A percentile compares a stretch with the other conserved stretches of the same genome.
Evolutionary conservation across 1,140 invertebrate species (phyloP).

Genomic region (Pemphigus obesinymphae): DNA sequence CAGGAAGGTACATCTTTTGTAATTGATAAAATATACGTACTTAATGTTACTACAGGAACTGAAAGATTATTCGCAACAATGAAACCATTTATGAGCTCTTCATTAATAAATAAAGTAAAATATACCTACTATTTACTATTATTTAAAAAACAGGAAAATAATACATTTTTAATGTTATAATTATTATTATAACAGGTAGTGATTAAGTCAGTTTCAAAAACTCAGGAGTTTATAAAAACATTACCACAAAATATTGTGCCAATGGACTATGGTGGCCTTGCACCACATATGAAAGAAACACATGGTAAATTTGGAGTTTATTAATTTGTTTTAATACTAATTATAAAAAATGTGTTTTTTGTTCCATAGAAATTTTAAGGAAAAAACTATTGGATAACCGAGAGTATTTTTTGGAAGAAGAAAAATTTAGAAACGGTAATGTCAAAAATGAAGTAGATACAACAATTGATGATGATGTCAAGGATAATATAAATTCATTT

Average conservation of each 20-base stretch:
- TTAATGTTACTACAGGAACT: constrained; percentile 60
- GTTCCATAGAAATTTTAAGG: constrained; percentile 42
- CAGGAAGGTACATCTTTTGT: constrained; percentile 58
- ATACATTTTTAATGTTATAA: not conserved
- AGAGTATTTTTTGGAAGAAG: constrained; percentile 45
- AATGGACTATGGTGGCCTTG: constrained; percentile 41
- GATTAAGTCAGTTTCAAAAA: constrained; percentile 29
- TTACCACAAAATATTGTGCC: constrained; percentile 26
- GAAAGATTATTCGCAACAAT: constrained; percentile 61
- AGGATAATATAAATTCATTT: constrained; percentile 42
- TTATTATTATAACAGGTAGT: not conserved
- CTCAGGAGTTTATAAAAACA: constrained; percentile 22
- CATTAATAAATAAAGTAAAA: constrained; percentile 59
- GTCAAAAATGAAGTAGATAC: constrained; percentile 42
- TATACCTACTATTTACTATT: not conserved
- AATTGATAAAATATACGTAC: constrained; percentile 59
- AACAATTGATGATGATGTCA: not conserved
- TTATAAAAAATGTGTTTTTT: not conserved
- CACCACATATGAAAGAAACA: not conserved
- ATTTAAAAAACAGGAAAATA: not conserved
- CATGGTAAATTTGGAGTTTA: constrained; percentile 40
- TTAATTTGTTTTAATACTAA: constrained; percentile 37
- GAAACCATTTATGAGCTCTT: constrained; percentile 61
- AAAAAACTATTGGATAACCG: constrained; percentile 41
- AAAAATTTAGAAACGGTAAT: constrained; percentile 43